Evolutionary conservation across 2,797 vertebrate species (phyloP).

Genomic region (Atherinosoma microstoma): DNA sequence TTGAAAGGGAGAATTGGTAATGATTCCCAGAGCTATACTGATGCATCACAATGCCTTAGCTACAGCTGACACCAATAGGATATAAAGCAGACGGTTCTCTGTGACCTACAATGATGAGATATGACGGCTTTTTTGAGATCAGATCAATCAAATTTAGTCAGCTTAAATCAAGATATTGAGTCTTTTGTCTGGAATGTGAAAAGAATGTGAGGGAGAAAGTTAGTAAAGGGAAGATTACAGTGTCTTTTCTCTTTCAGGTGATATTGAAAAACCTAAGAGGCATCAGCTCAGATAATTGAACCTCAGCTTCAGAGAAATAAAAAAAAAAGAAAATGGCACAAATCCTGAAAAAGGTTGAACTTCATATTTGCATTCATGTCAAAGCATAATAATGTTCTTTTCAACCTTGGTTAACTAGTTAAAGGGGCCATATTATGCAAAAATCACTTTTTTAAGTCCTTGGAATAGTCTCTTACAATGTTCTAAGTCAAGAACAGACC

Average conservation of each 20-base stretch:
- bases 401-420: too few species aligned
- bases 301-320: slow-evolving; percentile 6
- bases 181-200: slow-evolving; percentile 43
- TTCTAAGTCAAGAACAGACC: too few species aligned
- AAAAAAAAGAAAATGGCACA: background rate
- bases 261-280: slow-evolving; percentile 26
- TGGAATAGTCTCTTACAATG: too few species aligned
- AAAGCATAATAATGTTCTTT: slow-evolving; percentile 7
- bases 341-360: slow-evolving; percentile 29
- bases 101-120: slow-evolving; percentile 56
- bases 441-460: too few species aligned
- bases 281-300: slow-evolving; percentile 41
- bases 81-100: slow-evolving; percentile 63
- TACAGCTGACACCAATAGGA: slow-evolving; percentile 67
- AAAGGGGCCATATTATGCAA: too few species aligned
- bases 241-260: slow-evolving; percentile 17
- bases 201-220: background rate
- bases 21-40: slow-evolving; percentile 72
- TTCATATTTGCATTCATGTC: background rate
- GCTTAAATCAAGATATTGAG: slow-evolving; percentile 44
- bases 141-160: slow-evolving; percentile 64
- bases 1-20: slow-evolving; percentile 72
- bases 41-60: slow-evolving; percentile 71
- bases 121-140: slow-evolving; percentile 50
- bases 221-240: slow-evolving; percentile 41